phyloP scores from a whole-genome alignment of 1,140 invertebrate genomes.

The Propsilocerus akamusi region DNA sequence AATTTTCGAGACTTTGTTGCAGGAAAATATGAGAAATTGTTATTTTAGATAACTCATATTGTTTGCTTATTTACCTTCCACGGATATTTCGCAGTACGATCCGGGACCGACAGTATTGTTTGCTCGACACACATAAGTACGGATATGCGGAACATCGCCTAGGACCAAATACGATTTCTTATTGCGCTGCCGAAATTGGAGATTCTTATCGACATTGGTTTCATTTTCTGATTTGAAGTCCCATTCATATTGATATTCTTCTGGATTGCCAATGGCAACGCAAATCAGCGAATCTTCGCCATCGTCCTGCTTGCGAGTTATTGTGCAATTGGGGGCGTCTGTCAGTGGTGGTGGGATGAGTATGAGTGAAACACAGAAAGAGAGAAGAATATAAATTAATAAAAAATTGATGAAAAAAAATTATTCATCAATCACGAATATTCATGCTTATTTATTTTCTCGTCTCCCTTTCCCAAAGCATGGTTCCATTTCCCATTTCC shows the following conservation, averaged over 20 bases:
- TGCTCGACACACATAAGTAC: constrained; percentile 66
- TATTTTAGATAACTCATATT: background rate
- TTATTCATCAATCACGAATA: background rate
- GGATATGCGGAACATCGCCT: constrained; percentile 21
- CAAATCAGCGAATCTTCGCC: constrained; percentile 61
- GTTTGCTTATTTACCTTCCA: constrained; percentile 52
- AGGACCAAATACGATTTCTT: constrained; percentile 15
- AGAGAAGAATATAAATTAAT: background rate
- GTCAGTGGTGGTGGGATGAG: constrained; percentile 17
- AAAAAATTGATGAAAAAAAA: background rate
- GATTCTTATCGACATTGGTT: constrained; percentile 9
- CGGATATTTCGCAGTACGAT: constrained; percentile 54
- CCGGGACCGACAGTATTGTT: constrained; percentile 66
- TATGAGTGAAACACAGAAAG: constrained; percentile 6
- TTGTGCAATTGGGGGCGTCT: constrained; percentile 73
- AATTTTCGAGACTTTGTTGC: background rate
- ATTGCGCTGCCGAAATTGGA: background rate
- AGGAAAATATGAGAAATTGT: background rate
- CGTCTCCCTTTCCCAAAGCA: no score
- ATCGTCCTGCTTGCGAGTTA: constrained; percentile 48
- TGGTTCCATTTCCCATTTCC: no score
- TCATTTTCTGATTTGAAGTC: constrained; percentile 66
- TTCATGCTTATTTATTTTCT: no score
- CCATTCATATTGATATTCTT: constrained; percentile 39
- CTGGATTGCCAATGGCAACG: constrained; percentile 60